Percentiles rank a stretch among this genome's conserved stretches.
Evolutionary conservation across 2,888 invertebrate species (phyloP).

Genomic region (Choristoneura rosaceana): DNA sequence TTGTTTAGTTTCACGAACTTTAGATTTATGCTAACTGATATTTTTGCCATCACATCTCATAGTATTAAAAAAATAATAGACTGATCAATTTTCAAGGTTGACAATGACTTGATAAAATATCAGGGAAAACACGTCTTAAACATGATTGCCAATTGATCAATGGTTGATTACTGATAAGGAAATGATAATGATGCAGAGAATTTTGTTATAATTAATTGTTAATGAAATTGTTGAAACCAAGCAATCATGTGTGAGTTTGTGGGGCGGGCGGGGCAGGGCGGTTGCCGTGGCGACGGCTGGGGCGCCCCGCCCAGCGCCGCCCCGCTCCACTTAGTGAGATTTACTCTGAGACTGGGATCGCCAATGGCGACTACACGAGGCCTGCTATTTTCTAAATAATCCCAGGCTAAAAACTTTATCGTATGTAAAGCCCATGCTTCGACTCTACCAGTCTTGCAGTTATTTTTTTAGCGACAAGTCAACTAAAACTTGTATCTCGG

Average conservation of each 20-base stretch:
- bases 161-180: neutral
- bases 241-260: conserved; percentile 43
- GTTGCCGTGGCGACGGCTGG: conserved; percentile 76
- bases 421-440: conserved; percentile 10
- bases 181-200: neutral
- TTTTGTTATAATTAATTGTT: conserved; percentile 33
- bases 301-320: conserved; percentile 73
- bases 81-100: conserved; percentile 5
- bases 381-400: conserved; percentile 48
- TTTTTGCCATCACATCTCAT: conserved; percentile 32
- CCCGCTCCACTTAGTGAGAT: conserved; percentile 65
- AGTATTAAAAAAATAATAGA: neutral
- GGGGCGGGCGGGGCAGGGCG: conserved; percentile 60
- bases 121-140: neutral
- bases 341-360: conserved; percentile 64
- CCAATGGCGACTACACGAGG: conserved; percentile 60
- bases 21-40: conserved; percentile 44
- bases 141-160: neutral
- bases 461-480: neutral
- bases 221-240: conserved; percentile 35
- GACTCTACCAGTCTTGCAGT: neutral
- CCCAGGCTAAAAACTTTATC: conserved; percentile 31
- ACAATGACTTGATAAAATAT: neutral
- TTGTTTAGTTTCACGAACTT: neutral
- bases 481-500: neutral